phyloP scores from a whole-genome alignment of 2,797 vertebrate species.

The Bovichtus variegatus region DNA sequence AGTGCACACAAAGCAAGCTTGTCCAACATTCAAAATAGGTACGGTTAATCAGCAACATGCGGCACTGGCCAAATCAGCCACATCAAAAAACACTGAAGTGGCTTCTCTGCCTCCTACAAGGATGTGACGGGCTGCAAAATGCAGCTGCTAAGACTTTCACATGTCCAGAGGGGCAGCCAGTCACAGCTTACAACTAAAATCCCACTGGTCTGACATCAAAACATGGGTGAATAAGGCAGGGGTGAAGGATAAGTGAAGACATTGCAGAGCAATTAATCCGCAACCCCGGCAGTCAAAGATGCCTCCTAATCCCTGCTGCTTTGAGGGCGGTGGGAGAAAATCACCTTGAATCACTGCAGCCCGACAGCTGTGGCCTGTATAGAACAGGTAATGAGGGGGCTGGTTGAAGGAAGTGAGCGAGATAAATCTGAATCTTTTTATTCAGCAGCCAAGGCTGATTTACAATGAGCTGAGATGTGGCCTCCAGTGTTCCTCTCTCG shows the following conservation, averaged over 20 bases:
- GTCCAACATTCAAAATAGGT: slow-evolving; percentile 64
- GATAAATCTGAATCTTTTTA: slow-evolving; percentile 24
- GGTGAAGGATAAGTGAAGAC: slow-evolving; percentile 23
- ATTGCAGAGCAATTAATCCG: slow-evolving; percentile 45
- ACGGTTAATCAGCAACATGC: slow-evolving; percentile 41
- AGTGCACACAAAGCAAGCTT: slow-evolving; percentile 53
- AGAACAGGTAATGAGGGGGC: slow-evolving; percentile 24
- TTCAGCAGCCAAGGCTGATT: slow-evolving; percentile 15
- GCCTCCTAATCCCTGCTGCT: slow-evolving; percentile 57
- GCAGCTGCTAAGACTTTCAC: slow-evolving; percentile 32
- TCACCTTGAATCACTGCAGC: slow-evolving; percentile 50
- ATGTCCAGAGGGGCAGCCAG: slow-evolving; percentile 37
- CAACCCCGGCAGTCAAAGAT: slow-evolving; percentile 29
- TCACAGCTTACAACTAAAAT: slow-evolving; percentile 61
- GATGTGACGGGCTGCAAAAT: background rate
- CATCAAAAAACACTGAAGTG: slow-evolving; percentile 14
- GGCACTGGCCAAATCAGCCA: background rate
- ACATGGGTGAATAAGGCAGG: slow-evolving; percentile 25
- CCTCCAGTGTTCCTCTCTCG: background rate
- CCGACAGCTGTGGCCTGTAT: slow-evolving; percentile 30
- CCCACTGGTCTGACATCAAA: slow-evolving; percentile 40
- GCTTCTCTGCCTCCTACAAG: slow-evolving; percentile 20
- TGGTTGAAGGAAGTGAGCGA: slow-evolving; percentile 12
- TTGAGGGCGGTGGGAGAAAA: slow-evolving; percentile 28
- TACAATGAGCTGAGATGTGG: background rate